Percentiles rank a stretch among this genome's conserved stretches.
Conservation (phyloP, 2,888 invertebrate species). For the Alviniconcha strummeri region DNA sequence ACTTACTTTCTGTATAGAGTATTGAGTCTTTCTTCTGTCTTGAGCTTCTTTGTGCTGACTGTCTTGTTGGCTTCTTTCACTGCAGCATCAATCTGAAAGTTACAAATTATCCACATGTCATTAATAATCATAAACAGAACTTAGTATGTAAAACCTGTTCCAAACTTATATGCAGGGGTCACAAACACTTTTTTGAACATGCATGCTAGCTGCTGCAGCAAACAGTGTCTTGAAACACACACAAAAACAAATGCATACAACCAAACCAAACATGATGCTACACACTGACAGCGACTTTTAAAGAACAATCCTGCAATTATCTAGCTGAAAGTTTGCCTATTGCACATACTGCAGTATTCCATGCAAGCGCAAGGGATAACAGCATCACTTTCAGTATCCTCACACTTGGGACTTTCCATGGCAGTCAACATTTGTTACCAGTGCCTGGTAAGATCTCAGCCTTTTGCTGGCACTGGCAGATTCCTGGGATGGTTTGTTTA, state of each 20-base stretch:
- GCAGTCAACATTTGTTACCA: too few relatives aligned
- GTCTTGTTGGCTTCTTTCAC: conserved; percentile 61
- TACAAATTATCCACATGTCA: neutral
- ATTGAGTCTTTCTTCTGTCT: conserved; percentile 59
- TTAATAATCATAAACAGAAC: conserved; percentile 1
- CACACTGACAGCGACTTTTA: too few relatives aligned
- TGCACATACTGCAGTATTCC: too few relatives aligned
- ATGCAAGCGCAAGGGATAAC: too few relatives aligned
- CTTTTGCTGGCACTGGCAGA: too few relatives aligned
- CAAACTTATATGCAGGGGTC: neutral
- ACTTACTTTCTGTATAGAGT: conserved; percentile 60
- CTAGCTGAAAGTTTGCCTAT: too few relatives aligned
- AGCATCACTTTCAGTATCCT: too few relatives aligned
- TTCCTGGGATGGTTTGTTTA: too few relatives aligned
- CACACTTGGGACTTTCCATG: too few relatives aligned
- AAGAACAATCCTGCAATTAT: too few relatives aligned
- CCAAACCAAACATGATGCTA: neutral
- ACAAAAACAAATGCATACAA: neutral
- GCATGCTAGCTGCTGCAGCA: neutral
- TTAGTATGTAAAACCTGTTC: neutral
- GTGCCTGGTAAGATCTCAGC: too few relatives aligned
- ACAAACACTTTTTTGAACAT: too few relatives aligned
- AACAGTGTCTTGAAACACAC: neutral
- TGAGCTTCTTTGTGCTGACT: conserved; percentile 57
- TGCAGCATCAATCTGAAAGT: conserved; percentile 57